A percentile compares a stretch with the other conserved stretches of the same genome.
These are phyloP conservation scores for Cephalopterus ornatus DNA, from an alignment of 2,113 vertebrate genomes.

Conservation along the genomic window DNA sequence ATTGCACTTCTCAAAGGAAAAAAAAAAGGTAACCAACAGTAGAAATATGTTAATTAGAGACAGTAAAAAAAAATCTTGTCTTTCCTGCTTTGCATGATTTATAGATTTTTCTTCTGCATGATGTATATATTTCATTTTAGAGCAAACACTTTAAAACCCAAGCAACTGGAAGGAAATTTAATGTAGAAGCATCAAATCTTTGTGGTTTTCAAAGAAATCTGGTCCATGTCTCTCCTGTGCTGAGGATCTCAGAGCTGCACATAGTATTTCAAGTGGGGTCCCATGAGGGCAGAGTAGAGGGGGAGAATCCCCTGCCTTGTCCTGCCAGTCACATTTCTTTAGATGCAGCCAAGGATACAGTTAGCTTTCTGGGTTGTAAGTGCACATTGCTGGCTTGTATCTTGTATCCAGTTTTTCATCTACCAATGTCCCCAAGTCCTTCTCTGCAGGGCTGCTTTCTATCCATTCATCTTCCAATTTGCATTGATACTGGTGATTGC, in stretches of 20 bases:
- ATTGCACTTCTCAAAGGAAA: not conserved
- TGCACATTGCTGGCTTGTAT: rapidly evolving
- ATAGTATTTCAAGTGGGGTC: not conserved
- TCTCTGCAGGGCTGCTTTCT: not conserved
- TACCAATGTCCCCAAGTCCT: not conserved
- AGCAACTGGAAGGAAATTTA: not conserved
- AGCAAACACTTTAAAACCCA: not conserved
- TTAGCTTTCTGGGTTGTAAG: not conserved
- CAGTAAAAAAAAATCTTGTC: not conserved
- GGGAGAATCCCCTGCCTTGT: not conserved
- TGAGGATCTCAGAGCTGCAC: not conserved
- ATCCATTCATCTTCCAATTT: not conserved
- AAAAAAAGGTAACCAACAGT: not conserved
- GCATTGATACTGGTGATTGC: not conserved
- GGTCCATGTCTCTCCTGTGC: rapidly evolving
- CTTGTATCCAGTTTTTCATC: not conserved
- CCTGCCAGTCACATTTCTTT: not conserved
- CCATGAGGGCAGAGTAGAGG: rapidly evolving
- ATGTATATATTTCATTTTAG: not conserved
- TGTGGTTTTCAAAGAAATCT: not conserved
- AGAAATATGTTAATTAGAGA: not conserved
- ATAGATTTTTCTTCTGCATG: not conserved
- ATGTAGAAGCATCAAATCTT: not conserved
- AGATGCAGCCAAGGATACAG: rapidly evolving
- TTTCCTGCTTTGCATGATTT: not conserved